Evolutionary conservation across 2,113 vertebrate species (phyloP).

Genomic region (Irena cyanogastra): DNA sequence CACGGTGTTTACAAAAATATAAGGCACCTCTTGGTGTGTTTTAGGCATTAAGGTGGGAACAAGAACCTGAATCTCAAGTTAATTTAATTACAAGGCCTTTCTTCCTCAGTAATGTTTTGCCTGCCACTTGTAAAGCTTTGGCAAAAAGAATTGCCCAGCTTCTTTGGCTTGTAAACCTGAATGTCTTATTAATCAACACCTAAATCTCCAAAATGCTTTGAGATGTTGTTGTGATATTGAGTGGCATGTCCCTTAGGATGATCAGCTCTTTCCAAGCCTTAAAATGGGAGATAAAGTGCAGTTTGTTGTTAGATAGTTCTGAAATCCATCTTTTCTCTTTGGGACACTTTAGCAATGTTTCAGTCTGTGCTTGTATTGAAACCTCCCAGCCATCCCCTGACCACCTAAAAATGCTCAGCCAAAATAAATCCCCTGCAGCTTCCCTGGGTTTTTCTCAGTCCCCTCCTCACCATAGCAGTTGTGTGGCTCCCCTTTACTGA

Average conservation of each 20-base stretch:
- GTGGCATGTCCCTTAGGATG: neutral
- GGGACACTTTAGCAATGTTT: neutral
- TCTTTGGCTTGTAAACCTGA: neutral
- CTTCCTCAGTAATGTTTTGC: neutral
- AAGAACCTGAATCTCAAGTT: conserved; percentile 45
- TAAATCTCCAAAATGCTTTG: neutral
- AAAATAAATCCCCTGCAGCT: neutral
- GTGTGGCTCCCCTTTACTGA: neutral
- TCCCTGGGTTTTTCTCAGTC: neutral
- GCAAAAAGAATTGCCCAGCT: neutral
- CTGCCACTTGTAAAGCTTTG: neutral
- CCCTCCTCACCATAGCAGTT: neutral
- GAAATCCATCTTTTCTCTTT: neutral
- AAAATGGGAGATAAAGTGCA: neutral
- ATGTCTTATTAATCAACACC: neutral
- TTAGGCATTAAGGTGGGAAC: neutral
- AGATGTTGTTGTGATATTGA: neutral
- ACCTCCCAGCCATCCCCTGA: neutral
- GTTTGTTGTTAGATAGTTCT: neutral
- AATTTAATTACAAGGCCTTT: conserved; percentile 22
- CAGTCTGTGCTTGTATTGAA: neutral
- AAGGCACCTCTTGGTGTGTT: conserved; percentile 2
- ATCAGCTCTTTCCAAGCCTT: neutral
- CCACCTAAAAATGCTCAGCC: neutral
- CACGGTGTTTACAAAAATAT: neutral